These are phyloP conservation scores for Micronycteris hirsuta DNA, from an alignment of 2,113 vertebrate species.

Conservation along the genomic window DNA sequence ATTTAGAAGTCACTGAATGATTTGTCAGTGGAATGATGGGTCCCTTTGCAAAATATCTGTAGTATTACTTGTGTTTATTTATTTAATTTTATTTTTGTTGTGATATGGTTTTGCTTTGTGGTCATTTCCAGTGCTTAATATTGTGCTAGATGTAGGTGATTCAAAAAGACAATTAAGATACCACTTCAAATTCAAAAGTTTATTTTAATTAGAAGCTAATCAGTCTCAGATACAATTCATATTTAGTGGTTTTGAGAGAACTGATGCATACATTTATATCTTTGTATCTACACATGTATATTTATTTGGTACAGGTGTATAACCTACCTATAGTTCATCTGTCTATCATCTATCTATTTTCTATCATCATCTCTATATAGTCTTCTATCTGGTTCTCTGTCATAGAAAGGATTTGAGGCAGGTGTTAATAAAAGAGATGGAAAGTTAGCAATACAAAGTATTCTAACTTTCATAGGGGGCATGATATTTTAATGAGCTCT, in stretches of 20 bases:
- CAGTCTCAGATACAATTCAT: neutral
- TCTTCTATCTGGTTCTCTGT: neutral
- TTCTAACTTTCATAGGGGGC: neutral
- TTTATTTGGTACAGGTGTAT: neutral
- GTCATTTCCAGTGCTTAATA: neutral
- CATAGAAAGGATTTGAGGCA: neutral
- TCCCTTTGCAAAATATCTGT: neutral
- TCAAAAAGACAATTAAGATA: neutral
- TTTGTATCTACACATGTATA: neutral
- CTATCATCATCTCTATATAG: neutral
- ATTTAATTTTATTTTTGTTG: neutral
- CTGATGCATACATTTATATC: neutral
- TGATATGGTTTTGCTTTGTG: neutral
- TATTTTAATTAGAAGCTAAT: neutral
- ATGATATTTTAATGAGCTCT: neutral
- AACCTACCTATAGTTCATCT: neutral
- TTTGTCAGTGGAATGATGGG: neutral
- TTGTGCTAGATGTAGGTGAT: neutral
- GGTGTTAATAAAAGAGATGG: neutral
- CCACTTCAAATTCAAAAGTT: neutral
- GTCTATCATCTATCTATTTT: neutral
- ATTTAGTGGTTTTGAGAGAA: neutral
- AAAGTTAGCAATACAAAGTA: neutral
- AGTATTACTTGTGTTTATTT: neutral
- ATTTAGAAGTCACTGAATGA: neutral